Evolutionary conservation across 1,140 invertebrate species (phyloP), one percentile per base, ranked within the genome.

Genomic region (Aphaenogaster ashmeadi): DNA sequence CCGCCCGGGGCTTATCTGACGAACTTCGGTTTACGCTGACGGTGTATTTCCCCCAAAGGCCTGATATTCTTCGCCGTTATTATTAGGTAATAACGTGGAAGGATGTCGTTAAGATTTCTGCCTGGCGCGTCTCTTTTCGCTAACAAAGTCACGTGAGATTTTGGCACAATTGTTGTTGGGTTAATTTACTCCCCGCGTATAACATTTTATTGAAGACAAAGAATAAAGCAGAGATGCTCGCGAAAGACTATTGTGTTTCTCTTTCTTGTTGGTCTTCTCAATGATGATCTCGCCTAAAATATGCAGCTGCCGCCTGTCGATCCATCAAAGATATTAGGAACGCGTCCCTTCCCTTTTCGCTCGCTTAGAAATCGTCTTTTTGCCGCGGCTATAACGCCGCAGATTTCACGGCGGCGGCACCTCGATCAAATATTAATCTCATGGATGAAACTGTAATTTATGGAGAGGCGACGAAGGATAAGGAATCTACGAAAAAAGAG

Each of bases 381-480:
- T 72, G 8, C 21, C n/a, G 21, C 56, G 36, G 38, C 52, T 75
- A 74, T 58, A 84, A 84, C 54, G 58, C 54, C 80, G 80, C 75
- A 71, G 60, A 90, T 77, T 90, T 90, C 58, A 69, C 88, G 85
- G 86, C 47, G 60, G 85, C 50, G 52, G 64, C 44, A 71, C 66
- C 66, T 56, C 74, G 89, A 90, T 90, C 89, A 77, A 90, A 85
- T 87, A 85, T 90, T 90, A 90, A 90, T 88, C 89, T 88, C 47
- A 52, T 87, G 58, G 89, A 79, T 62, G 47, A 75, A 90, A 78
- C 33, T 62, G 58, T 56, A 87, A 74, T 77, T 88, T 66, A 78
- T 47, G 62, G 13, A 64, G 86, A 56, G 52, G 15, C 54, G 27
- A 58, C 15, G 33, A 15, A 36, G 67, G 33, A 74, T 41, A 69